Percentiles rank a stretch among this genome's conserved stretches.
phyloP scores from a whole-genome alignment of 64 coral and sea anemone species.

The Pocillopora damicornis region DNA sequence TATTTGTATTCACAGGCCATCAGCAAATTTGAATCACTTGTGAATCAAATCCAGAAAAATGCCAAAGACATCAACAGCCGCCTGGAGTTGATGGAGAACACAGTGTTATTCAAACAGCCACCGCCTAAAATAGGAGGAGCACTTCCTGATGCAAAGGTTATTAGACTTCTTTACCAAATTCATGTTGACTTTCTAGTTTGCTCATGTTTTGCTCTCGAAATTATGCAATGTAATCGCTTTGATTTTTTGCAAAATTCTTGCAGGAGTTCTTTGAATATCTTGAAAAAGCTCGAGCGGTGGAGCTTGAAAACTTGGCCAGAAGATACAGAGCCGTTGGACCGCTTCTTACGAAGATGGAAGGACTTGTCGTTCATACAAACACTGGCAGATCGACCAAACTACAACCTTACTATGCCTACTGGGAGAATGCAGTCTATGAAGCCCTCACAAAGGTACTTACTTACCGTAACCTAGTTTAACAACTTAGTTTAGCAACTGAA shows the following conservation, averaged over 20 bases:
- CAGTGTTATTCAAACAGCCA: slow-evolving; percentile 70
- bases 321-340: slow-evolving; percentile 97
- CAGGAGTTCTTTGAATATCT: slow-evolving; percentile 97
- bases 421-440: slow-evolving; percentile 91
- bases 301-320: slow-evolving; percentile 80
- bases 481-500: too few relatives aligned
- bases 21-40: slow-evolving; percentile 97
- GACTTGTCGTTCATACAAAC: slow-evolving; percentile 94
- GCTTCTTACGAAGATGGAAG: slow-evolving; percentile 97
- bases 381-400: slow-evolving; percentile 88
- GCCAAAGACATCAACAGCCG: slow-evolving; percentile 98
- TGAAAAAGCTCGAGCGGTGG: slow-evolving; percentile 58
- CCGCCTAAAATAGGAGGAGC: slow-evolving; percentile 57
- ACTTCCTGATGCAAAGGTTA: slow-evolving; percentile 86
- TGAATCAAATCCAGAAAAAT: slow-evolving; percentile 99
- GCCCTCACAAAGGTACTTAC: slow-evolving; percentile 75
- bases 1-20: slow-evolving; percentile 53
- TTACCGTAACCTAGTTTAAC: too few relatives aligned
- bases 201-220: too few relatives aligned
- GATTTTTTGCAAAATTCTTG: neutral
- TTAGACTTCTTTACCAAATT: neutral
- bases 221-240: neutral
- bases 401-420: slow-evolving; percentile 90
- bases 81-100: slow-evolving; percentile 81
- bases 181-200: slow-evolving; percentile 65